Evolutionary conservation across 2,797 vertebrate genomes (phyloP).

Genomic region (Typhlichthys eigenmanni): DNA sequence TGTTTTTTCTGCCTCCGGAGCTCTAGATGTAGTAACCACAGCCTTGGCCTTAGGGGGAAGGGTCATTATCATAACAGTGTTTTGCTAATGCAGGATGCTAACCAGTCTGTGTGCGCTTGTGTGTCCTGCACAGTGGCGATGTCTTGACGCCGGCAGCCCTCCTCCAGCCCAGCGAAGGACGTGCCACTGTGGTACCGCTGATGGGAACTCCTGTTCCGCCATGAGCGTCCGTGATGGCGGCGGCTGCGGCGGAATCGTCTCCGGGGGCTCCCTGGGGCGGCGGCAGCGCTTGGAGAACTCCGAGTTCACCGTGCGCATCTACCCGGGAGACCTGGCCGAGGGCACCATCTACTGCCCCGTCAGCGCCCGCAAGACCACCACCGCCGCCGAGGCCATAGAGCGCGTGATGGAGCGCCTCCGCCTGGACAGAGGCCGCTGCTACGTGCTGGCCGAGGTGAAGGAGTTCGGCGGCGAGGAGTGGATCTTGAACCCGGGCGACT

Average conservation of each 20-base stretch:
- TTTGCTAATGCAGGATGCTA: background rate
- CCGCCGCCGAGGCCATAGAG: constrained; percentile 96
- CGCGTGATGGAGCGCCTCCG: constrained; percentile 87
- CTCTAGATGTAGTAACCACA: too few relatives aligned
- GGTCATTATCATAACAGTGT: background rate
- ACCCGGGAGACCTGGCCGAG: constrained; percentile 91
- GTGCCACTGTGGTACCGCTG: constrained; percentile 76
- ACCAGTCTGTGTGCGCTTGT: constrained; percentile 10
- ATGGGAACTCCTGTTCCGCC: constrained; percentile 91
- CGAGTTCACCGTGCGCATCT: constrained; percentile 91
- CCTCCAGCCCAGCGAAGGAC: constrained; percentile 67
- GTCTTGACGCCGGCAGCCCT: constrained; percentile 73
- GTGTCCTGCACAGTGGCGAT: constrained; percentile 73
- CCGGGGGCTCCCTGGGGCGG: constrained; percentile 74
- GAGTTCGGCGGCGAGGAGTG: constrained; percentile 99
- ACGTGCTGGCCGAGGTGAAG: constrained; percentile 96
- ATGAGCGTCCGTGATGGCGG: constrained; percentile 95
- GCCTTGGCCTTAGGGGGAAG: background rate
- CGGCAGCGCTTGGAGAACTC: constrained; percentile 95
- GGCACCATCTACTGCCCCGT: constrained; percentile 97
- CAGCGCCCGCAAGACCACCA: constrained; percentile 90
- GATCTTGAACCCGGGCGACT: constrained; percentile 97
- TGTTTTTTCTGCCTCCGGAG: too few relatives aligned
- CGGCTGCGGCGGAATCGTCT: constrained; percentile 57
- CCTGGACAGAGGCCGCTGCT: constrained; percentile 90